phyloP scores from a whole-genome alignment of 2,797 vertebrate genomes.

The Ctenopoma multispine region DNA sequence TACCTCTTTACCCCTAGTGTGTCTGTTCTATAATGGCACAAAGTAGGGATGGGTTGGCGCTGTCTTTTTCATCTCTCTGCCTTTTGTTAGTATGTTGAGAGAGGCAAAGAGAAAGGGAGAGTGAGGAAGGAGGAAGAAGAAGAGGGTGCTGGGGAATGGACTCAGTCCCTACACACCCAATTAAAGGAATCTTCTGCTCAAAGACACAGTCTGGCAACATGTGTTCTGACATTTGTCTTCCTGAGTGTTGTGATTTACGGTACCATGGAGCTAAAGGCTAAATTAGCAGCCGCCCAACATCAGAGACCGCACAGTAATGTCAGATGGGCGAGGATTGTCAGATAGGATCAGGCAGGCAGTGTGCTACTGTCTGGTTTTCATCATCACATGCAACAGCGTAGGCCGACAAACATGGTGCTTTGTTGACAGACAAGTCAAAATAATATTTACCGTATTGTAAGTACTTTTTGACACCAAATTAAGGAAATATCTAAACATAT shows the following conservation, averaged over 20 bases:
- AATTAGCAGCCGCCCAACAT: slow-evolving; percentile 85
- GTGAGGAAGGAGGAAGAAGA: slow-evolving; percentile 72
- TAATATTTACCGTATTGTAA: slow-evolving; percentile 27
- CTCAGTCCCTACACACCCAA: slow-evolving; percentile 89
- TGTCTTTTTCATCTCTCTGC: slow-evolving; percentile 87
- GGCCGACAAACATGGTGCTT: slow-evolving; percentile 37
- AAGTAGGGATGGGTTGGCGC: slow-evolving; percentile 85
- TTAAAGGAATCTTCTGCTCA: slow-evolving; percentile 88
- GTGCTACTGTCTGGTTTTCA: slow-evolving; percentile 66
- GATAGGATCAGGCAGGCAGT: slow-evolving; percentile 70
- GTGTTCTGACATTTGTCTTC: slow-evolving; percentile 90
- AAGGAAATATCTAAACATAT: not conserved
- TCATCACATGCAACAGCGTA: slow-evolving; percentile 43
- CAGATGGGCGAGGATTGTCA: slow-evolving; percentile 76
- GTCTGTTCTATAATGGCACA: slow-evolving; percentile 88
- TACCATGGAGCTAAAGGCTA: slow-evolving; percentile 87
- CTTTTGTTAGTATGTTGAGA: slow-evolving; percentile 88
- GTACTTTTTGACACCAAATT: not conserved
- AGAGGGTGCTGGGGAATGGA: slow-evolving; percentile 85
- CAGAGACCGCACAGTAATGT: slow-evolving; percentile 76
- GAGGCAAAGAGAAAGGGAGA: slow-evolving; percentile 75
- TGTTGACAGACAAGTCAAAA: slow-evolving; percentile 62
- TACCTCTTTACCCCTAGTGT: slow-evolving; percentile 87
- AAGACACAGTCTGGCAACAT: slow-evolving; percentile 87
- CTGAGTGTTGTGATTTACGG: slow-evolving; percentile 87